Evolutionary conservation across 2,113 vertebrate genomes (phyloP).

Genomic region (Phalacrocorax brasilianus): DNA sequence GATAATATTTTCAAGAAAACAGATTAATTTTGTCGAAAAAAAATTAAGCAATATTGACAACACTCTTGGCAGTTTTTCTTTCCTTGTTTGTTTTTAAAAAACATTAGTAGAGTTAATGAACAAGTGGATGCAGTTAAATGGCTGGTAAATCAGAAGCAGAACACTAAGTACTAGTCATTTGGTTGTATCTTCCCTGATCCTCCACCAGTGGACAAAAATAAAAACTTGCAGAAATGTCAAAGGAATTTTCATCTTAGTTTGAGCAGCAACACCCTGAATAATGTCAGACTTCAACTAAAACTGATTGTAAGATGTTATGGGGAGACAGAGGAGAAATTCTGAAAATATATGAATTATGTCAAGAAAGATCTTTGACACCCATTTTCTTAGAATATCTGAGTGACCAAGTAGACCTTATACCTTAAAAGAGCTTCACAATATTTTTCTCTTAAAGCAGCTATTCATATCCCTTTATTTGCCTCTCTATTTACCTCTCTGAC

Average conservation of each 20-base stretch:
- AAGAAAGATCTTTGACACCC: not conserved
- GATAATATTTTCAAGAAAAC: not conserved
- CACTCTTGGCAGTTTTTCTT: not conserved
- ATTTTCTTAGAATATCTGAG: not conserved
- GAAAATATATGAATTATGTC: not conserved
- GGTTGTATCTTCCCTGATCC: not conserved
- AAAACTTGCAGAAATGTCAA: not conserved
- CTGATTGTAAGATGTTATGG: not conserved
- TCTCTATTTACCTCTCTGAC: no score
- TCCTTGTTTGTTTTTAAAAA: not conserved
- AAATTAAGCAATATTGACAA: fast-evolving
- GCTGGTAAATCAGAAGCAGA: not conserved
- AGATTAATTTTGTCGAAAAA: not conserved
- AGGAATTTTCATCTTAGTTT: not conserved
- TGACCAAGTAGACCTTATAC: not conserved
- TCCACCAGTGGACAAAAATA: not conserved
- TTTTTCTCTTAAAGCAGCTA: fast-evolving
- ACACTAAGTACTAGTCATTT: not conserved
- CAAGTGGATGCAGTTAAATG: not conserved
- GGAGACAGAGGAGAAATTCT: not conserved
- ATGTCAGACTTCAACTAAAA: not conserved
- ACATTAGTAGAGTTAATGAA: not conserved
- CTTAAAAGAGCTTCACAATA: not conserved
- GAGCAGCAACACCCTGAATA: not conserved
- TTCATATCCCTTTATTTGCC: not conserved